Base-by-base conservation (phyloP, 2,797 vertebrate genomes). In the Manis javanica region DNA sequence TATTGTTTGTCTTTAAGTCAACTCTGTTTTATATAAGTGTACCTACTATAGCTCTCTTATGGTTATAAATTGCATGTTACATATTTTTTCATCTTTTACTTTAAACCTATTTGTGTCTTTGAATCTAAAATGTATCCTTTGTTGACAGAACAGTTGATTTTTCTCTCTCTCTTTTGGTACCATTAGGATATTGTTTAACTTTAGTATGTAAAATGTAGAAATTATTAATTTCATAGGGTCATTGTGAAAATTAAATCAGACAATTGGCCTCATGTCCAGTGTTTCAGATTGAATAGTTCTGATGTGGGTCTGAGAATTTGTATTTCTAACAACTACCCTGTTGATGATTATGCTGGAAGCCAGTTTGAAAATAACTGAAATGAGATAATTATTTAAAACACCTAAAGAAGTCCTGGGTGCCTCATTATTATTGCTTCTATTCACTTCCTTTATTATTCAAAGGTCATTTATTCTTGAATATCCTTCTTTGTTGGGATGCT, bases 131-230 rank as follows among this genome's bases (percentile, higher is more conserved):
- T 59, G 15, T 66, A 6, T 53, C 69, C 18, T 39, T 63, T 59
- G 34, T 85, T 39, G 59, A 31, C 5, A 89, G 8, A 34, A 37
- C n/a, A 29, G 29, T 79, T 51, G 34, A 26, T 37, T 15, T 55
- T 31, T 78, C 71, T 84, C 19, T 84, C 18, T 68, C 49, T 61
- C 23, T 92, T 29, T 77, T 13, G 24, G 5, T 57, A 74, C 34
- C 1, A 24, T 34, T 46, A 59, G 4, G 8, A 86, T 68, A 16
- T 74, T 93, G 26, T 85, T 93, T 61, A 82, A 87, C 7, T 2
- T 90, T 90, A 78, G 49, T 59, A 68, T 87, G 21, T 69, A 94
- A 94, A 69, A 77, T 61, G 53, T 16, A 91, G 53, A 78, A 61
- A 71, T 63, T 61, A 83, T 57, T 91, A 83, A 83, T 63, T 84